Evolutionary conservation across 2,113 vertebrate genomes (phyloP), one percentile per base, ranked within the genome.

Genomic region (Sisor rabdophorus): DNA sequence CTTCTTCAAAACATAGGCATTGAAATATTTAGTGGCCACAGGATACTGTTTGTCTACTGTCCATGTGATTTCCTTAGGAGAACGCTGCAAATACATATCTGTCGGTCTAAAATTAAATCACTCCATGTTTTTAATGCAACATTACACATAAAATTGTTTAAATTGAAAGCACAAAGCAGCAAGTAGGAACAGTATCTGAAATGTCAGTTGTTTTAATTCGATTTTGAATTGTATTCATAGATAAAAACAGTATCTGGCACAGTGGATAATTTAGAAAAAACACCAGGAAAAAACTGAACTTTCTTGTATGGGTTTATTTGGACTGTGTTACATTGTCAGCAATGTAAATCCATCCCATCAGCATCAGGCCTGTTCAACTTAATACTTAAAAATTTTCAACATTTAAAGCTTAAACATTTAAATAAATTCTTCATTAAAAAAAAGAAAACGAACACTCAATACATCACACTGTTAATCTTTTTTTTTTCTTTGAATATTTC

Each of bases 361-460:
- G 36, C 48, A 58, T 75, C 28, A 61, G 47, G 78, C 71, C 30
- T 67, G 76, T 73, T 85, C 75, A 78, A 85, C 61, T 59, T 63
- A 71, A 76, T 61, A 85, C 56, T 78, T 85, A 88, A 90, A 89
- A 86, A 82, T 50, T 4, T 70, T 15, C 54, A 78, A 73, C 79
- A 85, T 78, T 83, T 74, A 83, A 78, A 71, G 75, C 80, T 86
- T 73, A 75, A 81, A 87, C 81, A 89, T 83, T 92, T 90, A 92
- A 92, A 92, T 92, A 92, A 90, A 89, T 70, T 79, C 55, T 54
- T 78, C 32, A 24, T 86, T 71, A 84, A 87, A 79, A 84, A 87
- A 87, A 75, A 36, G 7, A 36, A 36, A 36, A 36, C 3, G 7
- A 36, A 36, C 3, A 36, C 44, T 55, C 63, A 78, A 58, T 60